Percentiles rank a stretch among this genome's conserved stretches.
Evolutionary conservation across 2,113 vertebrate genomes (phyloP).

Genomic region (Lepisosteus oculatus): DNA sequence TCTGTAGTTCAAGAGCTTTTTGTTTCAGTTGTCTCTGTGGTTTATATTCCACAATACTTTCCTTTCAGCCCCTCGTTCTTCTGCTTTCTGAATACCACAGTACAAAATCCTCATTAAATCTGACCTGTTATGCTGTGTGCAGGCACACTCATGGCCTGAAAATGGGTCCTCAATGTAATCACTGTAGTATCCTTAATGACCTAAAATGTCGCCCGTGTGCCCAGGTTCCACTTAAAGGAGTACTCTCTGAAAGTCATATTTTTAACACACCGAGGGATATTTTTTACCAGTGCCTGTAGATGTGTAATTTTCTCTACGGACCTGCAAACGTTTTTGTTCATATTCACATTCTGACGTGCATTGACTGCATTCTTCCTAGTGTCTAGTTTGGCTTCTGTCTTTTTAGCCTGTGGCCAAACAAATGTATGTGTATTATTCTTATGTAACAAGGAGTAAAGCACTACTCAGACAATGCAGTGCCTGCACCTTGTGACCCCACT

Average conservation of each 20-base stretch:
- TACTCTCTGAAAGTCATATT: no score
- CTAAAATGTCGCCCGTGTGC: conserved; percentile 25
- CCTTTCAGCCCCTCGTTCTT: conserved; percentile 33
- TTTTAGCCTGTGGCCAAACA: not conserved
- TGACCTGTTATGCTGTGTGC: conserved; percentile 44
- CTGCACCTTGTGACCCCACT: not conserved
- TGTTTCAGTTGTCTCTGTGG: conserved; percentile 13
- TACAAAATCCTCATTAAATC: conserved; percentile 45
- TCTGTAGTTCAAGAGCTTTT: conserved; percentile 26
- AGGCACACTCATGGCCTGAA: conserved; percentile 35
- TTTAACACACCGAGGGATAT: no score
- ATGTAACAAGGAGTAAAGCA: not conserved
- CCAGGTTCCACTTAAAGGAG: no score
- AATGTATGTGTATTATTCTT: not conserved
- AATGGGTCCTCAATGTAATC: conserved; percentile 43
- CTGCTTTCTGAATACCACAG: conserved; percentile 28
- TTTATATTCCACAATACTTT: not conserved
- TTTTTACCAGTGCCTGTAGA: no score
- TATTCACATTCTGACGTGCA: not conserved
- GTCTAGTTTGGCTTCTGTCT: not conserved
- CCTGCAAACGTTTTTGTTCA: no score
- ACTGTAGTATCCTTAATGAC: conserved; percentile 47
- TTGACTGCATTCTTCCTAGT: not conserved
- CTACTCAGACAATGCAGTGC: not conserved
- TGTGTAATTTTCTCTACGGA: no score